phyloP scores from a whole-genome alignment of 2,888 invertebrate species.

The Asteroscopus sphinx region DNA sequence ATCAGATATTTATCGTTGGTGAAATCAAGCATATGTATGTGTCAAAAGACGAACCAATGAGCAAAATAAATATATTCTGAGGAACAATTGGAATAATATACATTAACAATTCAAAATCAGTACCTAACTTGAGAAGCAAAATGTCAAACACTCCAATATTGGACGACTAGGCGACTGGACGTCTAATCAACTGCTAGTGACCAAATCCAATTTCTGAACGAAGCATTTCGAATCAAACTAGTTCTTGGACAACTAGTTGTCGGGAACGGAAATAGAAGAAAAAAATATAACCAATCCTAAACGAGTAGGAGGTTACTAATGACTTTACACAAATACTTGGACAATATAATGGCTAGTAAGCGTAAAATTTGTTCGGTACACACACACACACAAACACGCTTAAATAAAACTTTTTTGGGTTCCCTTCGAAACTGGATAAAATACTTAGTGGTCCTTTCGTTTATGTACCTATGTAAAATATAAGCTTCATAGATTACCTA shows the following conservation, averaged over 20 bases:
- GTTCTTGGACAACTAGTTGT: conserved; percentile 30
- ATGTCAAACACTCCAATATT: conserved; percentile 34
- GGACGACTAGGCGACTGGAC: conserved; percentile 10
- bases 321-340: conserved; percentile 72
- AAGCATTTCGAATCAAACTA: conserved; percentile 52
- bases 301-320: conserved; percentile 70
- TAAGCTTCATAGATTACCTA: conserved; percentile 27
- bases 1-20: too few relatives aligned
- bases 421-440: conserved; percentile 44
- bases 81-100: too few relatives aligned
- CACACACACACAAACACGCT: conserved; percentile 62
- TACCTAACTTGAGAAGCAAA: conserved; percentile 34
- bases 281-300: conserved; percentile 61
- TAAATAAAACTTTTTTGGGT: conserved; percentile 59
- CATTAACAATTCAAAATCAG: too few relatives aligned
- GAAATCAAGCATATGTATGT: too few relatives aligned
- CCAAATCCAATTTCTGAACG: conserved; percentile 48
- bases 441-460: conserved; percentile 38
- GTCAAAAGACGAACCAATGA: too few relatives aligned
- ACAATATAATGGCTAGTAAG: conserved; percentile 72
- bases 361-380: conserved; percentile 72
- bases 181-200: conserved; percentile 41
- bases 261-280: conserved; percentile 44
- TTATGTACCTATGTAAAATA: conserved; percentile 17
- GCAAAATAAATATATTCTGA: too few relatives aligned